Conservation (phyloP, 1,140 invertebrate genomes). For the Formica selysi region DNA sequence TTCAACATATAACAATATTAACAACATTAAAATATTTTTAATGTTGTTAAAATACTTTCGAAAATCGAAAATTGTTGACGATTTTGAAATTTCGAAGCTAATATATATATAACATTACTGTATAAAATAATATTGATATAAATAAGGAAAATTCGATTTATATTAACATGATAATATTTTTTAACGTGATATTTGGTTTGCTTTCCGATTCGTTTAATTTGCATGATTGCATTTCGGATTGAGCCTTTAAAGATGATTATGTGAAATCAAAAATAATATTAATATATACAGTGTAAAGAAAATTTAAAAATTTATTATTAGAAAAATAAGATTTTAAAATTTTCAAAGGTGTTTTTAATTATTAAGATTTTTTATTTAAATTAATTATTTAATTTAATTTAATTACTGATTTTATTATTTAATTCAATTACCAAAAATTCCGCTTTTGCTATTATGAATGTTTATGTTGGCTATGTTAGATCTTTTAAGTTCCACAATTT, state of each 20-base stretch:
- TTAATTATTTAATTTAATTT: too few species aligned
- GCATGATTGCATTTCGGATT: conserved; percentile 16
- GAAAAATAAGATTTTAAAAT: too few species aligned
- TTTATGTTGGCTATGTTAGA: conserved; percentile 14
- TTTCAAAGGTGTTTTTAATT: too few species aligned
- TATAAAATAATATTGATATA: conserved; percentile 20
- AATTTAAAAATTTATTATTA: conserved; percentile 1
- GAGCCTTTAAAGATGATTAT: conserved; percentile 18
- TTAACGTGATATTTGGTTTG: conserved; percentile 24
- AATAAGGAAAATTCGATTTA: background rate
- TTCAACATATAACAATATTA: too few species aligned
- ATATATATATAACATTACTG: background rate
- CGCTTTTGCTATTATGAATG: background rate
- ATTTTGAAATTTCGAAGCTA: background rate
- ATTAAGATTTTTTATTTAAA: conserved; percentile 22
- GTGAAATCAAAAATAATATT: conserved; percentile 8
- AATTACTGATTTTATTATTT: too few species aligned
- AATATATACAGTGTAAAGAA: background rate
- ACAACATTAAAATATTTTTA: background rate
- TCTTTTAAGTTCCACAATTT: conserved; percentile 25
- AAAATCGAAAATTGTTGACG: background rate
- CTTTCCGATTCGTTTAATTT: conserved; percentile 42
- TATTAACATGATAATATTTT: conserved; percentile 32
- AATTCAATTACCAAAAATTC: conserved; percentile 25
- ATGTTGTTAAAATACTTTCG: background rate